These are phyloP conservation scores for Colius striatus DNA, from an alignment of 2,113 vertebrate genomes.

Conservation along the genomic window DNA sequence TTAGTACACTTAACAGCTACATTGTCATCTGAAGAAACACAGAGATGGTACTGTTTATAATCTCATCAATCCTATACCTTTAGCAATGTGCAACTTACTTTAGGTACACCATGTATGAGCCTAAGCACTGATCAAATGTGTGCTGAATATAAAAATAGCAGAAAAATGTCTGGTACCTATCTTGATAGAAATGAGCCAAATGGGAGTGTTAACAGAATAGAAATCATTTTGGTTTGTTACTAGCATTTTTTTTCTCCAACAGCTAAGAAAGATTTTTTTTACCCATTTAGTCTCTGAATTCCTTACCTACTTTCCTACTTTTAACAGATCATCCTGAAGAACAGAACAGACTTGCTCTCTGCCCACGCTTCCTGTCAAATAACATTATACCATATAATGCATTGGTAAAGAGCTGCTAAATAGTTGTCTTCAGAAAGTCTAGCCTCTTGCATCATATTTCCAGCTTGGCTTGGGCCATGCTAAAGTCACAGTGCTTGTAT, in stretches of 20 bases:
- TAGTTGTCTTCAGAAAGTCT: slow-evolving; percentile 35
- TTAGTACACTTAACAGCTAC: neutral
- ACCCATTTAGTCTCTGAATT: neutral
- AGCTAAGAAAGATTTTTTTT: neutral
- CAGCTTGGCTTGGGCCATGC: neutral
- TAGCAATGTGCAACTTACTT: neutral
- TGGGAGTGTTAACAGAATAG: neutral
- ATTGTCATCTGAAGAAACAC: neutral
- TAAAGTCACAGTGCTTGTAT: neutral
- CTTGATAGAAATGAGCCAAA: neutral
- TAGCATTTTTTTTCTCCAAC: neutral
- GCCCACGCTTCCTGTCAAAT: neutral
- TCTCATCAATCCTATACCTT: neutral
- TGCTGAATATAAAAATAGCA: neutral
- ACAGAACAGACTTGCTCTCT: neutral
- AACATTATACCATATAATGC: neutral
- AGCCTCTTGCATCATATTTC: neutral
- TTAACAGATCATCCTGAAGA: neutral
- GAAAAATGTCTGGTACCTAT: neutral
- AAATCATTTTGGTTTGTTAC: neutral
- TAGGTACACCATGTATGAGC: neutral
- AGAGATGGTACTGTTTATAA: neutral
- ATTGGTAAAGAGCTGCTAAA: neutral
- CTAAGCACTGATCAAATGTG: neutral
- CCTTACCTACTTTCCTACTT: neutral